phyloP scores from a whole-genome alignment of 2,113 vertebrate species.

The Chaetorhynchus papuensis region DNA sequence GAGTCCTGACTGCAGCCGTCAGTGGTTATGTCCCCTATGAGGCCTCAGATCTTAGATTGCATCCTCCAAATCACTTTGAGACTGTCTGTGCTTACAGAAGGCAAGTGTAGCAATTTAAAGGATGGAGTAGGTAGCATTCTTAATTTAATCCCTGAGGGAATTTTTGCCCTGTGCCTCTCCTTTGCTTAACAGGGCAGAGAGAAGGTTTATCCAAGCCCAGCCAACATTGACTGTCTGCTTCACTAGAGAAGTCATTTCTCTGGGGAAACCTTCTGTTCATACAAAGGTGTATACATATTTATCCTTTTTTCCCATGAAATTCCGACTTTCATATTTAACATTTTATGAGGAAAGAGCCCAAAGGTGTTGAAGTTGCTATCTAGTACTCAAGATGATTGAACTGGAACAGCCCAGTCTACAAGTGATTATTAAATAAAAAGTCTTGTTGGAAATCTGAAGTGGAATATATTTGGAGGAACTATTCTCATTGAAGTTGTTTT shows the following conservation, averaged over 20 bases:
- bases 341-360: neutral
- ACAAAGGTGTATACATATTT: neutral
- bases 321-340: neutral
- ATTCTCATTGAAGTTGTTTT: neutral
- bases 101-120: neutral
- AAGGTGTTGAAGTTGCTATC: neutral
- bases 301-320: neutral
- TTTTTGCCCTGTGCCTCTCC: rapidly evolving
- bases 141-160: neutral
- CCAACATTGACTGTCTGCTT: neutral
- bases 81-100: neutral
- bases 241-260: rapidly evolving
- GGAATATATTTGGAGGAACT: neutral
- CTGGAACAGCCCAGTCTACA: neutral
- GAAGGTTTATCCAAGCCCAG: neutral
- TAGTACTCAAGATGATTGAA: neutral
- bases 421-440: neutral
- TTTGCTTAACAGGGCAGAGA: neutral
- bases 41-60: neutral
- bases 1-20: neutral
- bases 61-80: neutral
- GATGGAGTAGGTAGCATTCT: neutral
- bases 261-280: neutral
- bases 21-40: neutral
- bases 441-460: neutral